Percentiles rank a stretch among this genome's conserved stretches.
phyloP scores from a whole-genome alignment of 2,888 invertebrate species.

The Suillia variegata region DNA sequence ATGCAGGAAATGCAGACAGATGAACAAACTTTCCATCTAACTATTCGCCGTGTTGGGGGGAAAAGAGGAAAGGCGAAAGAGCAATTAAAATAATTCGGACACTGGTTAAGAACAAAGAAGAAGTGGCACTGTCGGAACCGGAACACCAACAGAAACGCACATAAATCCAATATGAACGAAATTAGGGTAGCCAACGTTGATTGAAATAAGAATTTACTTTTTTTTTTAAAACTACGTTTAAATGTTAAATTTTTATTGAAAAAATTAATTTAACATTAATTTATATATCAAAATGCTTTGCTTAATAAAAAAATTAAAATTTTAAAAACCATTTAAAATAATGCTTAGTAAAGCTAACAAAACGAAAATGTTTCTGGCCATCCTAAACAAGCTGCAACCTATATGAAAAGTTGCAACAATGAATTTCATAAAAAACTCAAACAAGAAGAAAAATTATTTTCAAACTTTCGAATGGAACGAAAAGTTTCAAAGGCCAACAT shows the following conservation, averaged over 20 bases:
- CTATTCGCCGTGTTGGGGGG: too few relatives aligned
- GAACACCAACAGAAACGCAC: background rate
- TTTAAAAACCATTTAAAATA: too few relatives aligned
- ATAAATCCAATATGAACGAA: too few relatives aligned
- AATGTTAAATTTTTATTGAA: too few relatives aligned
- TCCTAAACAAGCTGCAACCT: background rate
- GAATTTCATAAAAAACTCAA: background rate
- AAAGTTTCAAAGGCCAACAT: background rate
- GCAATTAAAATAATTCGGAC: slow-evolving; percentile 43
- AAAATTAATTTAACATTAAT: too few relatives aligned
- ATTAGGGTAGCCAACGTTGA: background rate
- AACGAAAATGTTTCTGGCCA: too few relatives aligned
- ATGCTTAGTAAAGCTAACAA: too few relatives aligned
- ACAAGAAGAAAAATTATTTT: background rate
- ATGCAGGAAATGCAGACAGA: slow-evolving; percentile 20
- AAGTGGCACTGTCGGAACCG: slow-evolving; percentile 2
- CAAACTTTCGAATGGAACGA: background rate
- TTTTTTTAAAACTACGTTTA: too few relatives aligned
- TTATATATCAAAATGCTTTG: too few relatives aligned
- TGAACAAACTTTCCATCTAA: slow-evolving; percentile 24
- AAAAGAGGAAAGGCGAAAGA: too few relatives aligned
- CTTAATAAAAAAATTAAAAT: too few relatives aligned
- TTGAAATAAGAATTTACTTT: too few relatives aligned
- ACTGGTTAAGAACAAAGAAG: slow-evolving; percentile 22
- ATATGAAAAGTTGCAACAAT: background rate